These are phyloP conservation scores for Equus quagga DNA, from an alignment of 2,113 vertebrate species.

Conservation along the genomic window DNA sequence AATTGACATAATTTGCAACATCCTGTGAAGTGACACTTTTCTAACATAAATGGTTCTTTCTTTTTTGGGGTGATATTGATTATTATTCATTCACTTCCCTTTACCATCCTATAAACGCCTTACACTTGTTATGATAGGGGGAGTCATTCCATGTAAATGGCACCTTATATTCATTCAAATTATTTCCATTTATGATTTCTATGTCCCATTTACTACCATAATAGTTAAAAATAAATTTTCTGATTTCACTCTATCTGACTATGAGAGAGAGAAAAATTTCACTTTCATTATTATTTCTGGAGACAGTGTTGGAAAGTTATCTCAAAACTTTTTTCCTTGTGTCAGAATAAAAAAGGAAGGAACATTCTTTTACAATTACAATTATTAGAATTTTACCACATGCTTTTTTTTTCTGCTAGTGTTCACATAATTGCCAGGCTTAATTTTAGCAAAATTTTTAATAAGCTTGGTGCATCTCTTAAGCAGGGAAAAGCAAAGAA, in stretches of 20 bases:
- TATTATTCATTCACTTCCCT: conserved; percentile 49
- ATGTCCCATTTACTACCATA: conserved; percentile 35
- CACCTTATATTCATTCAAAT: conserved; percentile 19
- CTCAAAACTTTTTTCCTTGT: background rate
- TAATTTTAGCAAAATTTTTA: conserved; percentile 53
- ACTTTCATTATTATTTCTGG: conserved; percentile 36
- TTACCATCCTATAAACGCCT: conserved; percentile 23
- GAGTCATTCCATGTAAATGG: conserved; percentile 25
- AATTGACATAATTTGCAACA: conserved; percentile 51
- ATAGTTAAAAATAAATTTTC: conserved; percentile 64
- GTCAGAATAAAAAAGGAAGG: background rate
- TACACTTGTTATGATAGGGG: background rate
- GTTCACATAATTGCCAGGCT: background rate
- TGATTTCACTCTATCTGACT: conserved; percentile 5
- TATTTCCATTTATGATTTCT: conserved; percentile 55
- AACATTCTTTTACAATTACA: background rate
- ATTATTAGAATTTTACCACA: conserved; percentile 16
- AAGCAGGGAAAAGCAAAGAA: background rate
- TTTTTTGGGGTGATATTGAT: conserved; percentile 50
- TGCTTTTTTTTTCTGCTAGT: background rate
- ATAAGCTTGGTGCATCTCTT: background rate
- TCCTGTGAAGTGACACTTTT: conserved; percentile 66
- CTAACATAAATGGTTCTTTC: conserved; percentile 8
- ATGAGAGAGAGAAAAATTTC: conserved; percentile 3
- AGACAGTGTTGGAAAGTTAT: conserved; percentile 11